Base-by-base conservation (phyloP, 2,113 vertebrate genomes). In the Sander vitreus region DNA sequence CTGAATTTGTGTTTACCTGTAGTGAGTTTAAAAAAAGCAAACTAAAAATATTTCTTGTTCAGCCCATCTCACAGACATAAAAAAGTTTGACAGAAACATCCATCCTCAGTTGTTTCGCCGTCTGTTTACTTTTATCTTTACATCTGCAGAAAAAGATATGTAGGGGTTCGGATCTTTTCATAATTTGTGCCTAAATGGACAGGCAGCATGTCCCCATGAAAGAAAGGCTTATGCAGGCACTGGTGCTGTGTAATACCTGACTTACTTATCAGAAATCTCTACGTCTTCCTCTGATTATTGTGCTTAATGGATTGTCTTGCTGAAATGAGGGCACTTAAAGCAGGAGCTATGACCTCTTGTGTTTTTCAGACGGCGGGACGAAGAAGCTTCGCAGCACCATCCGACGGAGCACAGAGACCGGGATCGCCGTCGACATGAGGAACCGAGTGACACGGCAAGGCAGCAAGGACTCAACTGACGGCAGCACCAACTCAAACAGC, bases 401-500 rank as follows among this genome's bases (percentile, higher is more conserved):
- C 92, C 96, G 98, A 8, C 91, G 98, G 76, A 99, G 98, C 96
- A 99, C 98, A 0, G 98, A 99, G 96, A 99, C 98, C 0, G 98
- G 98, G 71, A 99, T 99, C 11, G 98, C 98, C 0, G 98, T 99
- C 93, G 98, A 99, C 95, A 97, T 99, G 98, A 95, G 97, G 86
- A 99, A 97, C 90, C 94, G 98, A 1, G 95, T 99, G 30, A 98
- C 97, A 0, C 96, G 98, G 83, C 98, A 99, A 84, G 96, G 98
- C 89, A 99, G 98, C 93, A 96, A 97, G 39, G 98, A 99, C 50
- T 99, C 98, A 27, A 99, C 98, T 0, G 98, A 99, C 0, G 98
- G 98, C 85, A 99, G 98, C 95, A 99, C 98, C 91, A 99, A 99
- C 95, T 99, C 98, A 87, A 99, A 98, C 94, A 99, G 98, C 96